Conservation (phyloP, 2,888 invertebrate genomes). For the Tetheella fluctuosa region DNA sequence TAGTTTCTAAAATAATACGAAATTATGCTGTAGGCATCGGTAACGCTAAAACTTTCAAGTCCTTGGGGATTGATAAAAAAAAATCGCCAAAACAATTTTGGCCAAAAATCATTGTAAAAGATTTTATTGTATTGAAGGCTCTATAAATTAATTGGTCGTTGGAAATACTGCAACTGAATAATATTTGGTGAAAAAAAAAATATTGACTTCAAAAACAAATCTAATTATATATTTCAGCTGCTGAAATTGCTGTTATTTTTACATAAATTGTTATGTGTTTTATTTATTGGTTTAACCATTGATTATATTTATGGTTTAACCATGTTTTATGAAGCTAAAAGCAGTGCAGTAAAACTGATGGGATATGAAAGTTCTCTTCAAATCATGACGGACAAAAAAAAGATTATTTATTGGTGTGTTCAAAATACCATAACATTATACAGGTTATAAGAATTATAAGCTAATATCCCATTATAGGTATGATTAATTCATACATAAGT, state of each 20-base stretch:
- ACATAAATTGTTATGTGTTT: neutral
- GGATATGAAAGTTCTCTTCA: neutral
- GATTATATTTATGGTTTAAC: constrained; percentile 16
- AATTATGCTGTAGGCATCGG: neutral
- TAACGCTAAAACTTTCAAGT: neutral
- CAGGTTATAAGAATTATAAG: neutral
- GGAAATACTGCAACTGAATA: neutral
- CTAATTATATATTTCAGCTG: neutral
- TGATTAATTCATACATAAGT: neutral
- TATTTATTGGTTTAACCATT: constrained; percentile 18
- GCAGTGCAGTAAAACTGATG: constrained; percentile 15
- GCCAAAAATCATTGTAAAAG: constrained; percentile 5
- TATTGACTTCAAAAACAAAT: neutral
- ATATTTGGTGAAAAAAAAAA: neutral
- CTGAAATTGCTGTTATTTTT: neutral
- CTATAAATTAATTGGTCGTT: neutral
- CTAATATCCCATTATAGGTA: neutral
- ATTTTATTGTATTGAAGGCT: constrained; percentile 1
- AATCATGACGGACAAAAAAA: neutral
- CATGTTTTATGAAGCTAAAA: constrained; percentile 14
- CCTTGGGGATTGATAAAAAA: neutral
- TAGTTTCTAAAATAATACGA: neutral
- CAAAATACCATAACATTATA: neutral
- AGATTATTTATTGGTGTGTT: neutral
- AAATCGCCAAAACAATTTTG: neutral